Evolutionary conservation across 2,888 invertebrate genomes (phyloP).

Genomic region (Pyrrhosoma nymphula): DNA sequence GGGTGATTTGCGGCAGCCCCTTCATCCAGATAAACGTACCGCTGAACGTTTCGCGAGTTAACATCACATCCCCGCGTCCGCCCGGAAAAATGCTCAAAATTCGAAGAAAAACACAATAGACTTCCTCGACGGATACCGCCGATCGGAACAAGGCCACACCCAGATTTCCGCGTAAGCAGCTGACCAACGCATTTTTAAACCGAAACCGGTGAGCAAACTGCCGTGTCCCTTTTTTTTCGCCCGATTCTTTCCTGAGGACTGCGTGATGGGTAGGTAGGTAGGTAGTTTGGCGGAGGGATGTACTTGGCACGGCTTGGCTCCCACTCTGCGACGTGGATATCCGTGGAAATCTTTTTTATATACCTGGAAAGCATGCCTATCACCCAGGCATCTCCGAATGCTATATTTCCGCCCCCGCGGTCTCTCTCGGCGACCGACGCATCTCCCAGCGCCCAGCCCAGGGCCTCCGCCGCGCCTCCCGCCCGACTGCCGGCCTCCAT

Average conservation of each 20-base stretch:
- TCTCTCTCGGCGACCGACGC: neutral
- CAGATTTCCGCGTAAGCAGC: constrained; percentile 9
- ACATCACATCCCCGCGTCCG: neutral
- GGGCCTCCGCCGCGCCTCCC: neutral
- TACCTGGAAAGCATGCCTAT: constrained; percentile 36
- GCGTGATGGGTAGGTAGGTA: neutral
- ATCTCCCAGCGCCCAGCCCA: neutral
- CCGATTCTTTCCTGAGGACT: neutral
- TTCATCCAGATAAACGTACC: neutral
- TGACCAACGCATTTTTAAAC: constrained; percentile 4
- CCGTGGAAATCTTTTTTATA: constrained; percentile 12
- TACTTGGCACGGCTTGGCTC: neutral
- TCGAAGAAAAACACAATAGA: constrained; percentile 19
- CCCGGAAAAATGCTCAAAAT: neutral
- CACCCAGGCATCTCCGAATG: constrained; percentile 1
- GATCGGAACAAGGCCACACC: constrained; percentile 3
- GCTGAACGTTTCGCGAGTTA: neutral
- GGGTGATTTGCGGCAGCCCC: neutral
- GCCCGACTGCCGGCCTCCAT: neutral
- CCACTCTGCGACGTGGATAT: neutral
- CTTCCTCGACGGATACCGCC: neutral
- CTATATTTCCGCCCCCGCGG: constrained; percentile 54
- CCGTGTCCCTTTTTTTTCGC: neutral
- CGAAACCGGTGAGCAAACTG: constrained; percentile 3
- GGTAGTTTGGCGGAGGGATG: neutral